Evolutionary conservation across 2,888 invertebrate genomes (phyloP), one percentile per base, ranked within the genome.

Genomic region (Petrolisthes cinctipes): DNA sequence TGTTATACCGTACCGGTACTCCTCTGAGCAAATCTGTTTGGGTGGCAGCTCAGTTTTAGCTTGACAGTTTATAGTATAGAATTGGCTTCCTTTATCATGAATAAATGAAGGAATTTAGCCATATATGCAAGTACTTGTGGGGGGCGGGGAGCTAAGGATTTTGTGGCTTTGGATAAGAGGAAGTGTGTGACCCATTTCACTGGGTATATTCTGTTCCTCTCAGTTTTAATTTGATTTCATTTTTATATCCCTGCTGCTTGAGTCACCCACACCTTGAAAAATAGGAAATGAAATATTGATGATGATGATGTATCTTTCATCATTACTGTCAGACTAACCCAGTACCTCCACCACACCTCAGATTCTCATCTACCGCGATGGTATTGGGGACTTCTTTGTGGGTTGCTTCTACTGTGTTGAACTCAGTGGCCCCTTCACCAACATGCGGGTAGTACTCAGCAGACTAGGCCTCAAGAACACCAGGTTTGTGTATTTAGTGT

Each of bases 371-470:
- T 83, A 83, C 37, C 57, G 86, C 20, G 61, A 57, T 79, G 86
- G 86, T 6, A n/a, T 83, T 66, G 86, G 86, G 5, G 86, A 86
- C 66, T 86, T 86, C 71, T 86, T 86, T 79, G 86, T 86, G 2
- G 86, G 86, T 17, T 86, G 86, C 71, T 86, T 86, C 61, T 86
- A 83, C 86, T 86, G 86, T 79, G 83, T 86, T 57, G 86, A 86
- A 57, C 57, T 86, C 5, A 86, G 86, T 83, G 86, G 86, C 9
- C 86, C 86, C 71, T 86, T 86, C 78, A 86, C 86, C 20, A 86
- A 86, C 79, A 73, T 86, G 86, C 56, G 86, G 20, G 71, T 86
- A 6, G 75, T 86, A 56, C 68, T 86, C 5, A 86, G 86, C 71
- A 61, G 86, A 79, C 76, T 83, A n/a, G 86, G 86, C 54, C 78